Evolutionary conservation across 2,888 invertebrate genomes (phyloP), one percentile per base, ranked within the genome.

Genomic region (Eupeodes luniger): DNA sequence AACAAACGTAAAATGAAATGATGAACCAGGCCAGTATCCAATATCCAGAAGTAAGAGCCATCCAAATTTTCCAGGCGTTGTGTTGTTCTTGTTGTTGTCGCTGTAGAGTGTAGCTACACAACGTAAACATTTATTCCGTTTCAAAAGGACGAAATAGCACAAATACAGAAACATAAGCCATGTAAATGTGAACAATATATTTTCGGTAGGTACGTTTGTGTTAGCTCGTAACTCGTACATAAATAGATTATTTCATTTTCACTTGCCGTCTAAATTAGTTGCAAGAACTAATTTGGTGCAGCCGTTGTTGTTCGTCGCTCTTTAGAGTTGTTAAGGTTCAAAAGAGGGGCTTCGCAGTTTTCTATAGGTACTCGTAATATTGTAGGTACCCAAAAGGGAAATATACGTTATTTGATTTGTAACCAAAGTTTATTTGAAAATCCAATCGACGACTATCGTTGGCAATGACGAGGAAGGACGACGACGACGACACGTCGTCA

Each of bases 61-160:
- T 77, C 76, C 64, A 72, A 81, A 85, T 81, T 85, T 75, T 40
- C 27, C 51, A 40, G 40, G 40, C 40, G 40, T 27, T 27, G 27
- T 27, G 27, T 27, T 27, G 27, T 27, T 27, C 27, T 2, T 27
- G 1, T 40, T 40, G 9, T 40, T 40, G 40, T 5, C 0, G 40
- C 4, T 5, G 40, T n/a, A 36, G 1, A 2, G 4, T 40, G 40
- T 40, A 40, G 40, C 4, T 40, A 40, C 9, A 40, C 40, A 27
- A 27, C 27, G 27, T 27, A 27, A 1, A 40, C 40, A 40, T 40
- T 47, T 47, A 47, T 27, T 9, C 55, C 1, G 0, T 36, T 59
- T 59, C 4, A 67, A 70, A 70, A 55, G 55, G 19, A 70, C 36
- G 2, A 70, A 55, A 64, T 19, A 12, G 49, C 49, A 12, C 27